Percentiles rank a stretch among this genome's conserved stretches.
phyloP scores from a whole-genome alignment of 2,888 invertebrate genomes.

The Calameuta idolon region DNA sequence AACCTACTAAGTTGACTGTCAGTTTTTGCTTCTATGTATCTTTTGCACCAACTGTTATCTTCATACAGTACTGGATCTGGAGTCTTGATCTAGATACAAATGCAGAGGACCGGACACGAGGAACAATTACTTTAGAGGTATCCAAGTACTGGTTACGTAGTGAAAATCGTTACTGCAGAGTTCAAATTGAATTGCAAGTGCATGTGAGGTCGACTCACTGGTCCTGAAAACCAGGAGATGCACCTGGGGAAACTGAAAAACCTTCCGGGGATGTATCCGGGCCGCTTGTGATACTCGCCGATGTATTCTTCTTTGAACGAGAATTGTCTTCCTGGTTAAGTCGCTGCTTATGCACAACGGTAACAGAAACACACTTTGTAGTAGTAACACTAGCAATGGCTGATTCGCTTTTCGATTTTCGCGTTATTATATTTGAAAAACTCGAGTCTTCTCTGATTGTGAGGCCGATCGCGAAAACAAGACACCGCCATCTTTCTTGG shows the following conservation, averaged over 20 bases:
- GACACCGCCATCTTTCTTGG: constrained; percentile 60
- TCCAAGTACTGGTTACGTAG: neutral
- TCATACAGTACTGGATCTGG: neutral
- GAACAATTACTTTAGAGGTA: neutral
- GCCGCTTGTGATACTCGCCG: neutral
- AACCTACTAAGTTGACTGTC: neutral
- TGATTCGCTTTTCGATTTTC: neutral
- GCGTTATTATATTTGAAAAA: constrained; percentile 20
- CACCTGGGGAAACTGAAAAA: neutral
- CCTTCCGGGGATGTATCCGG: neutral
- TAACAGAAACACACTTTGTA: neutral
- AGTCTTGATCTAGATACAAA: neutral
- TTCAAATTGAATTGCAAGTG: neutral
- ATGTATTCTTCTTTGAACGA: neutral
- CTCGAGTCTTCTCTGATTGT: constrained; percentile 27
- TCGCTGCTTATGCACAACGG: neutral
- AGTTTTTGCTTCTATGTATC: neutral
- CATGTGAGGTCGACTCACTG: neutral
- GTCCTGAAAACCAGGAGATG: neutral
- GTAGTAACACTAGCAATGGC: neutral
- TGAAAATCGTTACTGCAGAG: neutral
- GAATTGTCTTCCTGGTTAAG: neutral
- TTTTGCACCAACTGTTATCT: neutral
- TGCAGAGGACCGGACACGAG: neutral
- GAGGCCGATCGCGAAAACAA: constrained; percentile 51